A percentile compares a stretch with the other conserved stretches of the same genome.
These are phyloP conservation scores for Pegoplata infirma DNA, from an alignment of 2,888 invertebrate genomes.

Conservation along the genomic window DNA sequence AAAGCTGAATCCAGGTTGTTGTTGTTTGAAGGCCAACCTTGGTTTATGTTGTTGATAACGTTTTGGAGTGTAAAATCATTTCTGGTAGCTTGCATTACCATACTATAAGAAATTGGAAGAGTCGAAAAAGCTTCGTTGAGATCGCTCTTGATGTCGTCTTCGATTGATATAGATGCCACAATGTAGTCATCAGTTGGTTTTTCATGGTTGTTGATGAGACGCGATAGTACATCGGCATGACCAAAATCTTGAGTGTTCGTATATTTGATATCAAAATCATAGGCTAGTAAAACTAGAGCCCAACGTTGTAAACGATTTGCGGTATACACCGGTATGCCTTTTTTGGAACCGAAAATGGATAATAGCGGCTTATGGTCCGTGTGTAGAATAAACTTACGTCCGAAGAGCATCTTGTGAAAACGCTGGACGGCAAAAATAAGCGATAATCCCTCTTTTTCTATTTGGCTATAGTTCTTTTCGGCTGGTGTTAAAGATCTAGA, in stretches of 20 bases:
- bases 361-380: slow-evolving; percentile 41
- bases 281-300: slow-evolving; percentile 68
- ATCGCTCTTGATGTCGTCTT: not conserved
- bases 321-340: slow-evolving; percentile 35
- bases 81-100: not conserved
- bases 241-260: slow-evolving; percentile 9
- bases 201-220: not conserved
- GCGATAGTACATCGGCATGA: not conserved
- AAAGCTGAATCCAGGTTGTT: not conserved
- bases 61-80: not conserved
- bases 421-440: slow-evolving; percentile 37
- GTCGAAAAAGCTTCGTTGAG: not conserved
- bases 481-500: slow-evolving; percentile 52
- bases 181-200: slow-evolving; percentile 15
- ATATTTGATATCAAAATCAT: slow-evolving; percentile 22
- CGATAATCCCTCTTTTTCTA: slow-evolving; percentile 46
- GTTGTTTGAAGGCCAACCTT: not conserved
- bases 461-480: slow-evolving; percentile 65
- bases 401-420: slow-evolving; percentile 35
- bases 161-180: not conserved
- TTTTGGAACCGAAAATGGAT: slow-evolving; percentile 35
- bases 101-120: not conserved
- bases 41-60: not conserved
- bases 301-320: slow-evolving; percentile 41
- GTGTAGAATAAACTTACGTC: slow-evolving; percentile 39